A percentile compares a stretch with the other conserved stretches of the same genome.
These are phyloP conservation scores for Amphilophus citrinellus DNA, from an alignment of 2,113 vertebrate species.

Conservation along the genomic window DNA sequence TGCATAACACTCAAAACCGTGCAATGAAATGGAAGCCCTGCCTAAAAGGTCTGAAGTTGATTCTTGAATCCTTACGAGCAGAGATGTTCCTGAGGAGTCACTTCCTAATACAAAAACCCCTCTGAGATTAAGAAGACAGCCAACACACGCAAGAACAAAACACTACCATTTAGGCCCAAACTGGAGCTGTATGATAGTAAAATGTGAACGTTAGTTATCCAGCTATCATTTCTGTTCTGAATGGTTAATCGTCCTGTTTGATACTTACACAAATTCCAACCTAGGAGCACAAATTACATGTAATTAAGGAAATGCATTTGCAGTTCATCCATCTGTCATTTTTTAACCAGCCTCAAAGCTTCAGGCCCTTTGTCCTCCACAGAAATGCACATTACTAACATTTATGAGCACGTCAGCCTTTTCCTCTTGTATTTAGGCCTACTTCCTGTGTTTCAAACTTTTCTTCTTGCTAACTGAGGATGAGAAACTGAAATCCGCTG, in stretches of 20 bases:
- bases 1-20: too few relatives aligned
- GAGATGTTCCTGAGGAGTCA: neutral
- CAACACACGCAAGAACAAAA: neutral
- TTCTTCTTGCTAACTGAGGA: conserved; percentile 21
- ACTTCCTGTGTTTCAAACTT: conserved; percentile 34
- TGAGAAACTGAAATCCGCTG: conserved; percentile 57
- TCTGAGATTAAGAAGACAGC: neutral
- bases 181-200: neutral
- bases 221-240: neutral
- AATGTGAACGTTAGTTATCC: neutral
- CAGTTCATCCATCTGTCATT: too few relatives aligned
- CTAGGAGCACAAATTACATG: neutral
- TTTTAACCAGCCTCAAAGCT: neutral
- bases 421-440: conserved; percentile 8
- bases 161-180: neutral
- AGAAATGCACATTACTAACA: neutral
- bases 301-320: neutral
- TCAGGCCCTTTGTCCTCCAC: neutral
- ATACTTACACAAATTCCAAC: neutral
- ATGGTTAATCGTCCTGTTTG: neutral
- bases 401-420: neutral
- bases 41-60: neutral
- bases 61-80: neutral
- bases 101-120: neutral
- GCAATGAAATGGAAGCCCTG: neutral